Conservation (phyloP, 2,797 vertebrate genomes). For the Argya squamiceps region DNA sequence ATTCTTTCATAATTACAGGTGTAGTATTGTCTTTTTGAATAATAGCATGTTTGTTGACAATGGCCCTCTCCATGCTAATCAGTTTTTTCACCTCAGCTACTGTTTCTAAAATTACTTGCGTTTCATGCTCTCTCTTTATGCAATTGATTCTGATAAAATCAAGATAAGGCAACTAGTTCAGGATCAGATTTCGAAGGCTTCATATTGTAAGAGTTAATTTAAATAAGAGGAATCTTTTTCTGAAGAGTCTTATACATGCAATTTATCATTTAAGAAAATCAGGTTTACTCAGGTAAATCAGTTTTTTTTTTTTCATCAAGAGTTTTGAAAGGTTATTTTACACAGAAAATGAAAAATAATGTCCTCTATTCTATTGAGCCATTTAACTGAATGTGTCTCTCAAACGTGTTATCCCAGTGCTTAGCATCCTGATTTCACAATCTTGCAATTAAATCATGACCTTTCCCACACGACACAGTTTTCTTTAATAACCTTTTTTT, state of each 20-base stretch:
- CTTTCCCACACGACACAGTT: slow-evolving; percentile 43
- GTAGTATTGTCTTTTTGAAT: slow-evolving; percentile 2
- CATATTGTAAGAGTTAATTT: not conserved
- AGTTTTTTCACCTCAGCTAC: not conserved
- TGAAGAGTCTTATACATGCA: not conserved
- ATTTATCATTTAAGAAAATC: not conserved
- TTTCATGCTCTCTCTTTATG: not conserved
- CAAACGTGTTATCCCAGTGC: slow-evolving; percentile 18
- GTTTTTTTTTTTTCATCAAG: not conserved
- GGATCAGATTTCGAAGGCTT: slow-evolving; percentile 8
- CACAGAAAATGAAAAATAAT: slow-evolving; percentile 25
- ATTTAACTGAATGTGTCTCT: slow-evolving; percentile 33
- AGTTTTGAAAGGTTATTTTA: slow-evolving; percentile 42
- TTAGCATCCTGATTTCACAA: slow-evolving; percentile 42
- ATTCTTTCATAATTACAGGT: slow-evolving; percentile 33
- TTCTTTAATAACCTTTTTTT: slow-evolving; percentile 35
- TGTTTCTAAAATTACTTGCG: not conserved
- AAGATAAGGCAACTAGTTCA: not conserved
- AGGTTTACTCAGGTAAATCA: not conserved
- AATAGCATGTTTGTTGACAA: slow-evolving; percentile 30
- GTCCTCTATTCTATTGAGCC: not conserved
- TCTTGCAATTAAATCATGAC: slow-evolving; percentile 67
- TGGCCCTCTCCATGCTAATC: not conserved
- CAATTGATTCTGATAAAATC: not conserved
- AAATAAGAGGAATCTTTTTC: not conserved